Evolutionary conservation across 1,140 invertebrate species (phyloP), one percentile per base, ranked within the genome.

Genomic region (Teleogryllus occipitalis): DNA sequence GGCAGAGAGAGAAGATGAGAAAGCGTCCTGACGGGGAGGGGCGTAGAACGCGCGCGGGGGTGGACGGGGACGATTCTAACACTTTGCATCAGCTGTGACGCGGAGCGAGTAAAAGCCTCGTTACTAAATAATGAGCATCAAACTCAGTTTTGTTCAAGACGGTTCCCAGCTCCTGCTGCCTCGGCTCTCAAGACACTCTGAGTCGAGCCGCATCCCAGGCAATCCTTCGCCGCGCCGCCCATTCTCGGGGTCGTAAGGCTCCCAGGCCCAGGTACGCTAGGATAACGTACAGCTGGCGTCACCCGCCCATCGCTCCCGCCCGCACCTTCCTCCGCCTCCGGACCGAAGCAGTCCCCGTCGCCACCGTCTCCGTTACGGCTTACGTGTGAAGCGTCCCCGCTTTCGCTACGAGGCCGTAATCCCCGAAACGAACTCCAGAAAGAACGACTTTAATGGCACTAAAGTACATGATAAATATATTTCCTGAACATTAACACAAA

Each of bases 51-150:
- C 54, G 54, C 10, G 18, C 54, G 54, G 54, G 54, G 18, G 54
- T 18, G 54, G 54, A 65, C 54, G 54, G 54, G 54, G 18, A 65
- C 54, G 54, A 65, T 65, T 65, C 54, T 65, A 65, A 65, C 54
- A 65, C 54, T 65, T 65, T 65, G 18, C 76, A 77, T 47, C 47
- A 48, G 76, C 48, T 77, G 22, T 77, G 76, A 49, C 48, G 47
- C 47, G 76, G 48, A 77, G 22, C 76, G 46, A 77, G 76, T 78
- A 78, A 78, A 78, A 78, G 78, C 78, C 27, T 78, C 78, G 46
- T 78, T 74, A 78, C 78, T 78, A 78, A 78, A 78, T 78, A 78
- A 78, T 78, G 78, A 78, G 65, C 78, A 78, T 78, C 78, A 78
- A 78, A 73, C 65, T 74, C 15, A 73, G 65, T 73, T 74, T 65